These are phyloP conservation scores for Epizoanthus stellaris DNA, from an alignment of 92 coral and sea anemone species.

Conservation along the genomic window DNA sequence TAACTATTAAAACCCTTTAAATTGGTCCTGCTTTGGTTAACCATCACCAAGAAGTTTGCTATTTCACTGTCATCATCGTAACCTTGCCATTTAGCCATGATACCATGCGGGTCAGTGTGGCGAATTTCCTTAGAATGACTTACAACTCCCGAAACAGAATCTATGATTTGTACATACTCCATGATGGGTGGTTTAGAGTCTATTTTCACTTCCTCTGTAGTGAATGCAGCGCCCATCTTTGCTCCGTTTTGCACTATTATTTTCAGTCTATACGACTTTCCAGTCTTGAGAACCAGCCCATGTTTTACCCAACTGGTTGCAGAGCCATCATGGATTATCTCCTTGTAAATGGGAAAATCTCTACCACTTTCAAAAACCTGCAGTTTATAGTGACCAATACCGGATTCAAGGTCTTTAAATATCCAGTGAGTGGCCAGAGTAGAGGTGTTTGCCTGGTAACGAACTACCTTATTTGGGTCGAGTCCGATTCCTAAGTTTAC, in stretches of 20 bases:
- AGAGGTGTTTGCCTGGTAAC: not conserved
- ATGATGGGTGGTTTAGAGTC: not conserved
- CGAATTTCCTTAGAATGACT: not conserved
- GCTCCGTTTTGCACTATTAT: not conserved
- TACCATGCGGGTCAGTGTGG: not conserved
- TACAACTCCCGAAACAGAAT: not conserved
- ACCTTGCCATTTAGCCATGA: not conserved
- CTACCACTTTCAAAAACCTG: not conserved
- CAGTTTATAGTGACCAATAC: not conserved
- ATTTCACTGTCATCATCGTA: not conserved
- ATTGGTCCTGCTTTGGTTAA: not conserved
- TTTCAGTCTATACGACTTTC: not conserved
- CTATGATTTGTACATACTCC: not conserved
- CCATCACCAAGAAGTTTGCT: not conserved
- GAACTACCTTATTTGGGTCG: not conserved
- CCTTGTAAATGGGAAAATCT: not conserved
- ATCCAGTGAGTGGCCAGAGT: not conserved
- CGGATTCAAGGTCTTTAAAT: not conserved
- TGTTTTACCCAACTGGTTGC: not conserved
- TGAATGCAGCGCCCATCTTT: slow-evolving; percentile 1
- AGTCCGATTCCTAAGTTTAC: not conserved
- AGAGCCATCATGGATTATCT: not conserved
- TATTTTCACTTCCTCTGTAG: not conserved
- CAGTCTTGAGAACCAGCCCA: not conserved
- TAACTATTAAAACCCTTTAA: not conserved